Evolutionary conservation across 2,888 invertebrate species (phyloP).

Genomic region (Hirtodrosophila confusa): DNA sequence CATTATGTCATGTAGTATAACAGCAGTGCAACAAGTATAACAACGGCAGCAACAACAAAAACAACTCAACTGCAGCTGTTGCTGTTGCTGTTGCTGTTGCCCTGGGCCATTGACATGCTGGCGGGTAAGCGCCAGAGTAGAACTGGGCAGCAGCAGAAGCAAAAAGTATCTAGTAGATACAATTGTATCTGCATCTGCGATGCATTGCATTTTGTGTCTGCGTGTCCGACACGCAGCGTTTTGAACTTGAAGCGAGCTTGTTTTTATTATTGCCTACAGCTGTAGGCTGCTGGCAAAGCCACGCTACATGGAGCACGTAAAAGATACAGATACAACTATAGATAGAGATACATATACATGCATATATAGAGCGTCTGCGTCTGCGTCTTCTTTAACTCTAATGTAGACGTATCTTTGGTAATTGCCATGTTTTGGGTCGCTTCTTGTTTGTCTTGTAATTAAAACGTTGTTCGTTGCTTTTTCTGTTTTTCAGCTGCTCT

Average conservation of each 20-base stretch:
- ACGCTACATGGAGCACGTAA: constrained; percentile 69
- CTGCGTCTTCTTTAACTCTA: constrained; percentile 5
- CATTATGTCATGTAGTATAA: constrained; percentile 61
- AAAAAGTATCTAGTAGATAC: constrained; percentile 51
- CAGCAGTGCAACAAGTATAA: constrained; percentile 51
- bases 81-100: constrained; percentile 12
- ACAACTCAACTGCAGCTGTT: not conserved
- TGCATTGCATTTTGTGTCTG: constrained; percentile 30
- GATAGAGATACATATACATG: constrained; percentile 11
- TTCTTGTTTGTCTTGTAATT: constrained; percentile 59
- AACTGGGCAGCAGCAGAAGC: constrained; percentile 28
- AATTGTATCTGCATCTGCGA: constrained; percentile 56
- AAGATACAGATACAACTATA: constrained; percentile 30
- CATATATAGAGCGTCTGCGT: constrained; percentile 1
- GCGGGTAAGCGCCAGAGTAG: constrained; percentile 29
- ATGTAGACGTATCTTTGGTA: constrained; percentile 47
- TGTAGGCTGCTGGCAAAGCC: constrained; percentile 27
- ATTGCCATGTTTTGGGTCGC: constrained; percentile 64
- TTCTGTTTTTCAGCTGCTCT: constrained; percentile 20
- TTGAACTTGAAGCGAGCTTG: constrained; percentile 57
- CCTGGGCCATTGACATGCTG: constrained; percentile 59
- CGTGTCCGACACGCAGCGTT: constrained; percentile 41
- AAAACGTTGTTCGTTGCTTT: constrained; percentile 39
- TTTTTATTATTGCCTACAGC: constrained; percentile 38
- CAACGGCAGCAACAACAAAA: constrained; percentile 6